A percentile compares a stretch with the other conserved stretches of the same genome.
Conservation (phyloP, 1,140 invertebrate species). For the Gryon sp. region DNA sequence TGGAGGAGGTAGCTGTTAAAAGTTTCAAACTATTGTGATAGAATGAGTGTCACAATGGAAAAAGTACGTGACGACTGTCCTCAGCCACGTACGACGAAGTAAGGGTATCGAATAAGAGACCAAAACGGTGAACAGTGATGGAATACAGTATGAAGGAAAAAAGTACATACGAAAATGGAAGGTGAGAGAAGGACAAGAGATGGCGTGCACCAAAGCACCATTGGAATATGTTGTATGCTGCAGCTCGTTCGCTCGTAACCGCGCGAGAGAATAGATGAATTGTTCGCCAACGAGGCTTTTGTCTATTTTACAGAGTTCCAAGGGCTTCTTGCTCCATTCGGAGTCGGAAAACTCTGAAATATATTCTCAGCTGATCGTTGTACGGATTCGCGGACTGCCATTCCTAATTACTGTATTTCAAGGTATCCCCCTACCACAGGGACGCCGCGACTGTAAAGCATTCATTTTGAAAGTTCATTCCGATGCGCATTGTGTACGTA, state of each 20-base stretch:
- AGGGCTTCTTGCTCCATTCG: slow-evolving; percentile 71
- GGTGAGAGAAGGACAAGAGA: slow-evolving; percentile 19
- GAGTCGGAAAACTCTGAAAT: slow-evolving; percentile 74
- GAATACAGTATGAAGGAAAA: slow-evolving; percentile 27
- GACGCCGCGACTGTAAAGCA: slow-evolving; percentile 51
- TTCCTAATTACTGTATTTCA: slow-evolving; percentile 76
- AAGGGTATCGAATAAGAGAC: slow-evolving; percentile 7
- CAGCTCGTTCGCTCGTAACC: slow-evolving; percentile 75
- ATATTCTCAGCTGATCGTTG: slow-evolving; percentile 75
- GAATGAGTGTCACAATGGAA: slow-evolving; percentile 53
- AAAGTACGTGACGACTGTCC: slow-evolving; percentile 50
- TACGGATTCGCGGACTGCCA: slow-evolving; percentile 74
- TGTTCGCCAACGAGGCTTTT: slow-evolving; percentile 74
- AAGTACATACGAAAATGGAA: slow-evolving; percentile 30
- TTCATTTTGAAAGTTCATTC: slow-evolving; percentile 62
- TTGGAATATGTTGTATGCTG: slow-evolving; percentile 73
- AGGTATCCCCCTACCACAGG: slow-evolving; percentile 65
- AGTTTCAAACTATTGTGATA: slow-evolving; percentile 59
- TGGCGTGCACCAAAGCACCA: slow-evolving; percentile 48
- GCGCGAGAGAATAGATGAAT: slow-evolving; percentile 75
- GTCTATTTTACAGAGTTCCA: slow-evolving; percentile 76
- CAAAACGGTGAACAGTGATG: slow-evolving; percentile 33
- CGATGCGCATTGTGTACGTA: slow-evolving; percentile 57
- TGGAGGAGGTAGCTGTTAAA: slow-evolving; percentile 51
- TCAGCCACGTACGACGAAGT: slow-evolving; percentile 31